Evolutionary conservation across 2,113 vertebrate genomes (phyloP), one percentile per base, ranked within the genome.

Genomic region (Rhinogobius similis): DNA sequence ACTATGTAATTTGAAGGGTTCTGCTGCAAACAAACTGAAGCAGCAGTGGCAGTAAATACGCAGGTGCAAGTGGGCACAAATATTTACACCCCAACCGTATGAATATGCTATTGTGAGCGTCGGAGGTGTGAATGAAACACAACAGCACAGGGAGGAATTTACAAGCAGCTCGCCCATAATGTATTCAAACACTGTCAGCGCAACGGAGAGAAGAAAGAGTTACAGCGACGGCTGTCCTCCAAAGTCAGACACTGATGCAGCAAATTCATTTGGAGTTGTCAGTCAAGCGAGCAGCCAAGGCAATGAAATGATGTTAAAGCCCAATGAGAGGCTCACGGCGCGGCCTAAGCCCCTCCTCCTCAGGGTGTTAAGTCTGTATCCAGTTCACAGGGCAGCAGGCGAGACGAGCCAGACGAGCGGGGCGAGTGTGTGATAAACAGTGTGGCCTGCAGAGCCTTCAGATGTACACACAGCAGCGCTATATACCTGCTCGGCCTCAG

Each of bases 191-290:
- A 65, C 79, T 88, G 89, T 87, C 86, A 90, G 64, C 20, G 69
- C 66, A 71, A 85, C 79, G 84, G 73, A 70, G 14, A 75, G 69
- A 82, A 76, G 70, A 85, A 75, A 80, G 75, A 78, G 70, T 77
- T 82, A 82, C 78, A 66, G 82, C 69, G 50, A 78, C 67, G 55
- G 63, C 81, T 75, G 85, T 87, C 86, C 85, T 90, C 88, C 81
- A 85, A 84, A 86, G 85, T 84, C 81, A 89, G 79, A 89, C 78
- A 87, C 84, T 84, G 79, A 89, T 80, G 84, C 82, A 86, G 80
- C 86, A 86, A 83, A 87, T 83, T 86, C 79, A 87, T 87, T 86
- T 83, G 73, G 68, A 78, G 82, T 76, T 90, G 89, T 88, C 89
- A 90, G 65, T 87, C 86, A 88, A 76, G 82, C 72, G 48, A 68